Evolutionary conservation across 1,140 invertebrate genomes (phyloP), one percentile per base, ranked within the genome.

Genomic region (Trinorchestia longiramus): DNA sequence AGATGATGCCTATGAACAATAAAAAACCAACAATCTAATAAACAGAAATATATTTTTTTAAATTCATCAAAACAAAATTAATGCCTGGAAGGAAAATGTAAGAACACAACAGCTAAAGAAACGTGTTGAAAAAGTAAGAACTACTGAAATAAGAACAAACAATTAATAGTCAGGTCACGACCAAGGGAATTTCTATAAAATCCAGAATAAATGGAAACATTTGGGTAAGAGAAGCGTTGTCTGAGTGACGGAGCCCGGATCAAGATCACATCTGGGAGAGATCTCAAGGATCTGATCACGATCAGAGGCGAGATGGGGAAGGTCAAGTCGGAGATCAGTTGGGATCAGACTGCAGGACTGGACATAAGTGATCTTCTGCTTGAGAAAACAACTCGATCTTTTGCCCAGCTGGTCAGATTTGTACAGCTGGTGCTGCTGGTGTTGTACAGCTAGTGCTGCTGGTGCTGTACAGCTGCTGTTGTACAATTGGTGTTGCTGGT

Each of bases 261-360:
- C 62, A 77, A 77, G 62, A 77, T 77, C 62, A 77, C 62, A 77
- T 77, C 62, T 77, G 43, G 88, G 88, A 88, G 88, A 91, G 88
- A 91, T 91, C 88, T 8, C 88, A 42, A 91, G 88, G 88, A 91
- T 91, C 88, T 91, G 87, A 42, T 88, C 42, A 36, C 8, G 87
- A 88, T 88, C 87, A 88, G 8, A 40, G 42, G 87, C 42, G 40
- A 88, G 87, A 88, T 42, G 87, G 40, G 87, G 36, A n/a, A 88
- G 87, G 87, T 88, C 87, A 88, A 88, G 87, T 42, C 42, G 8
- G 36, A 36, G 87, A 88, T 88, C 87, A 88, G 87, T 88, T 40
- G 40, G 36, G 40, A 88, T 88, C 42, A n/a, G 87, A 42, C 87
- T 42, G 87, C 42, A 42, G 42, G 36, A 40, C 42, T 88, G 87